These are phyloP conservation scores for Tachyglossus aculeatus DNA, from an alignment of 2,797 vertebrate genomes.

Conservation along the genomic window DNA sequence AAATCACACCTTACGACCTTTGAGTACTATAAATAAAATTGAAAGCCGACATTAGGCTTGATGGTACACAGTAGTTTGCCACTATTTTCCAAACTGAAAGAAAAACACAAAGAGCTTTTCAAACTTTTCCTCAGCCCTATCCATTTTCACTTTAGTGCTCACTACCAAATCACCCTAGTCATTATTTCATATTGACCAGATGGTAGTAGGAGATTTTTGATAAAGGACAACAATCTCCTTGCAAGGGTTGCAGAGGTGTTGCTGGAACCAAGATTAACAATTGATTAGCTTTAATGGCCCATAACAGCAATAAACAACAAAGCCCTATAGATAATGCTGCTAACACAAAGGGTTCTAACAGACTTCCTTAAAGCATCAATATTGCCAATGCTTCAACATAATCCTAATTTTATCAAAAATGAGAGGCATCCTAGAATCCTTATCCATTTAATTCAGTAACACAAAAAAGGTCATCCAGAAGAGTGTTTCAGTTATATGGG, in stretches of 20 bases:
- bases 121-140: slow-evolving; percentile 35
- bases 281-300: slow-evolving; percentile 82
- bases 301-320: slow-evolving; percentile 72
- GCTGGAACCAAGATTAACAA: slow-evolving; percentile 76
- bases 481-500: background rate
- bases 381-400: slow-evolving; percentile 20
- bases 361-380: slow-evolving; percentile 50
- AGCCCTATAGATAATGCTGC: slow-evolving; percentile 60
- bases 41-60: background rate
- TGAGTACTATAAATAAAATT: background rate
- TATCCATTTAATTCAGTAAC: background rate
- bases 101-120: slow-evolving; percentile 28
- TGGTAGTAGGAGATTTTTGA: slow-evolving; percentile 69
- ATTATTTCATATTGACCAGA: slow-evolving; percentile 68
- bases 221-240: slow-evolving; percentile 73
- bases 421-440: slow-evolving; percentile 14
- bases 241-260: slow-evolving; percentile 70
- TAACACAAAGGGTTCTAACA: slow-evolving; percentile 62
- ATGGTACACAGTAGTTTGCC: slow-evolving; percentile 7
- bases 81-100: fast-evolving
- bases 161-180: slow-evolving; percentile 41
- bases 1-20: background rate
- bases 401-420: slow-evolving; percentile 35
- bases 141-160: slow-evolving; percentile 1
- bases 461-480: slow-evolving; percentile 20